A percentile compares a stretch with the other conserved stretches of the same genome.
Evolutionary conservation across 2,113 vertebrate species (phyloP).

Genomic region (Tyto alba): DNA sequence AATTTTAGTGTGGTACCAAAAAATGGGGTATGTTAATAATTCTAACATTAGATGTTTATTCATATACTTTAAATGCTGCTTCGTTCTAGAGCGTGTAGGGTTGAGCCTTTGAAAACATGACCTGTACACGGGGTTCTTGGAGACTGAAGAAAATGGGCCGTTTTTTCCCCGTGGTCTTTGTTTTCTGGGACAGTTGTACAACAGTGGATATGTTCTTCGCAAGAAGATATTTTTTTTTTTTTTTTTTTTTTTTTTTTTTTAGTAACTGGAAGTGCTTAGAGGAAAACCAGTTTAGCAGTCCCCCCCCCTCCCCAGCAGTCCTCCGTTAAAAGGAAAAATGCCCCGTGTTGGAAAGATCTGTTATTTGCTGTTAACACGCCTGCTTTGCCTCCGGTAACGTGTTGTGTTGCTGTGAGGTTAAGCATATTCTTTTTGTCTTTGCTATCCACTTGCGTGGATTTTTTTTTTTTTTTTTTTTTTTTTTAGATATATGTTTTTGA

Average conservation of each 20-base stretch:
- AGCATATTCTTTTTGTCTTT: neutral
- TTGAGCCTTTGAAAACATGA: conserved; percentile 23
- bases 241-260: neutral
- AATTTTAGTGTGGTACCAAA: neutral
- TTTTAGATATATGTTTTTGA: neutral
- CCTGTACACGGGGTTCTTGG: conserved; percentile 49
- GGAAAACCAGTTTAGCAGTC: conserved; percentile 34
- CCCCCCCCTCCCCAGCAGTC: neutral
- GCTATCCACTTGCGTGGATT: neutral
- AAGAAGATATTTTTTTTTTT: neutral
- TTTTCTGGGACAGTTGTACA: conserved; percentile 76
- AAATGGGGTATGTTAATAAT: neutral
- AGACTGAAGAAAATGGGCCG: conserved; percentile 71
- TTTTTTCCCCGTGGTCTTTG: conserved; percentile 68
- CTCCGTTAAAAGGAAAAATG: neutral
- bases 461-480: neutral
- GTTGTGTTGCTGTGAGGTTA: neutral
- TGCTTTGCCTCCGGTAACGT: neutral
- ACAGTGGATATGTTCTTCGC: neutral
- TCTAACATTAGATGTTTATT: fast-evolving
- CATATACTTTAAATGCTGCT: neutral
- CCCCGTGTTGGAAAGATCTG: neutral
- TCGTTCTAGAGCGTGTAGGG: neutral
- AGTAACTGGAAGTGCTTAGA: neutral
- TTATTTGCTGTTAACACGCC: neutral